Percentiles rank a stretch among this genome's conserved stretches.
Evolutionary conservation across 2,113 vertebrate species (phyloP).

Genomic region (Muscicapa adusta): DNA sequence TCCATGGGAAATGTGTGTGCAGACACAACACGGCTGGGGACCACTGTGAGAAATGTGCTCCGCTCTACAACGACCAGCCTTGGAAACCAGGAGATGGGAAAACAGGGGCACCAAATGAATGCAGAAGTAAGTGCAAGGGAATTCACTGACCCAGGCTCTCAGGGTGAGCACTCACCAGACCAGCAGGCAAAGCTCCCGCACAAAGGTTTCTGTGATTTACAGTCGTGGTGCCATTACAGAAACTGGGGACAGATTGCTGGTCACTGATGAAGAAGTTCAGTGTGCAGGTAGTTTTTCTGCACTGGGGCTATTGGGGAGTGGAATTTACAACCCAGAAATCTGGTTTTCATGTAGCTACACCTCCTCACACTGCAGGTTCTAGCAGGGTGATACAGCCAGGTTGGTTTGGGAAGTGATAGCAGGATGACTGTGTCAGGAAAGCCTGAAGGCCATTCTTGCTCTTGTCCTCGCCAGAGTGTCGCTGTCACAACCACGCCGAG

Average conservation of each 20-base stretch:
- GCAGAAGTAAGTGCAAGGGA: slow-evolving; percentile 78
- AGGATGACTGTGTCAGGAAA: neutral
- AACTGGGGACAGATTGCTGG: neutral
- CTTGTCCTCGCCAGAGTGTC: slow-evolving; percentile 73
- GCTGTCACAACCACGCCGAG: slow-evolving; percentile 82
- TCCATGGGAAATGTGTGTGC: slow-evolving; percentile 81
- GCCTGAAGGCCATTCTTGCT: neutral
- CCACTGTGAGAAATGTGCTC: slow-evolving; percentile 84
- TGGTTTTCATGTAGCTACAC: neutral
- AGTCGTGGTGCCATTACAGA: neutral
- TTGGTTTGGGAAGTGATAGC: neutral
- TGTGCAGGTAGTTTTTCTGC: neutral
- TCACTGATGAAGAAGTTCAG: neutral
- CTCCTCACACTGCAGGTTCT: neutral
- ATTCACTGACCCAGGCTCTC: neutral
- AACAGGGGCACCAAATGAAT: slow-evolving; percentile 82
- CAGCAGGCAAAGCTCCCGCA: neutral
- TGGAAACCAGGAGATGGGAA: slow-evolving; percentile 87
- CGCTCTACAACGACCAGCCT: slow-evolving; percentile 80
- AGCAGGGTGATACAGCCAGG: neutral
- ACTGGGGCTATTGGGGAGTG: neutral
- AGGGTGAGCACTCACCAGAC: neutral
- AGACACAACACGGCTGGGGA: slow-evolving; percentile 84
- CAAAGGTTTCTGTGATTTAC: neutral
- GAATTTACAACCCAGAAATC: neutral